Conservation (phyloP, 2,797 vertebrate species). For the Melanotaenia maccullochi region DNA sequence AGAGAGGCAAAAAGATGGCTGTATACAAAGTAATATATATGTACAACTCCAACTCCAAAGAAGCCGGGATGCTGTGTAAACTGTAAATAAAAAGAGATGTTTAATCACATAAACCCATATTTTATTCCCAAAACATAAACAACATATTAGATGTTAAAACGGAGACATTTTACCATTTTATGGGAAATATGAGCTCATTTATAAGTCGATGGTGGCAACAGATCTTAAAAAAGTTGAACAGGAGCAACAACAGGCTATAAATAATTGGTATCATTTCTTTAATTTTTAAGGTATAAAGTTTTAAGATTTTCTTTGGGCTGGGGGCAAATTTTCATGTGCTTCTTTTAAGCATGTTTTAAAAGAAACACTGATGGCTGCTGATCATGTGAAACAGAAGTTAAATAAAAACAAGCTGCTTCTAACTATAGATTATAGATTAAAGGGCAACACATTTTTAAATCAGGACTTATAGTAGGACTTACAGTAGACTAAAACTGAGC, state of each 20-base stretch:
- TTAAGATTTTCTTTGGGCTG: no score
- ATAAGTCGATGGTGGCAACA: no score
- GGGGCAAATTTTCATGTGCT: background rate
- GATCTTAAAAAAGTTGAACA: no score
- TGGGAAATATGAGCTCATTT: background rate
- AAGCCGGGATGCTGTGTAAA: background rate
- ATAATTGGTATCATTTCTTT: no score
- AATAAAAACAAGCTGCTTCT: background rate
- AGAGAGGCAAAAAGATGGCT: background rate
- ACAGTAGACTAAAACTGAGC: background rate
- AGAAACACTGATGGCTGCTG: background rate
- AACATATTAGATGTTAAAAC: no score
- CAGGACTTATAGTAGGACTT: background rate
- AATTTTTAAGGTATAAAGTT: no score
- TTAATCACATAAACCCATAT: no score
- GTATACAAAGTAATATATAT: no score
- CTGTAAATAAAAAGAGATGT: background rate
- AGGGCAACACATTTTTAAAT: background rate
- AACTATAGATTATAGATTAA: background rate
- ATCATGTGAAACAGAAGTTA: background rate
- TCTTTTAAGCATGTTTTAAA: background rate
- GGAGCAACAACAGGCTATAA: no score
- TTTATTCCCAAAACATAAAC: no score
- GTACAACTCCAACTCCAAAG: no score
- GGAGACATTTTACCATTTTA: no score